Evolutionary conservation across 2,888 invertebrate species (phyloP).

Genomic region (Hypselothyrea guttata): DNA sequence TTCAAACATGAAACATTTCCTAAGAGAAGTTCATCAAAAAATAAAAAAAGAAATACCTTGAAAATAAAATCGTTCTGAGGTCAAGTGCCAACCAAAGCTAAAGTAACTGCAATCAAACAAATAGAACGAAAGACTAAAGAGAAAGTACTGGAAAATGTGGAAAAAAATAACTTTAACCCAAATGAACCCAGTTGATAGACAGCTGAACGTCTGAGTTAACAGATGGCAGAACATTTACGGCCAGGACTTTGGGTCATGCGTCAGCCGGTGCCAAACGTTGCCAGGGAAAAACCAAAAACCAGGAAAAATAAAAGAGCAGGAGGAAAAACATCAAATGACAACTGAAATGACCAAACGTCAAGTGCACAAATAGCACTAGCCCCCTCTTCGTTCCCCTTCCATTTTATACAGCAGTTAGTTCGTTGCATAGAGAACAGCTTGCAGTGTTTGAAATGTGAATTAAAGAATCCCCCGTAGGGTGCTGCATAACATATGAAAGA

Average conservation of each 20-base stretch:
- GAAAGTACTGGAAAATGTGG: slow-evolving; percentile 8
- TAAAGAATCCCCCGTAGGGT: slow-evolving; percentile 46
- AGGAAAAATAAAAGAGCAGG: slow-evolving; percentile 3
- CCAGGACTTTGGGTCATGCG: slow-evolving; percentile 49
- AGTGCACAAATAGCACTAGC: slow-evolving; percentile 42
- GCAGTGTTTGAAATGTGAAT: slow-evolving; percentile 55
- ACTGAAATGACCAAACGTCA: slow-evolving; percentile 68
- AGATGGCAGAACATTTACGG: slow-evolving; percentile 72
- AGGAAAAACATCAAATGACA: slow-evolving; percentile 41
- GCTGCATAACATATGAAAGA: slow-evolving; percentile 38
- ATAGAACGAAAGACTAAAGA: neutral
- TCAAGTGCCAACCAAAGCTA: slow-evolving; percentile 47
- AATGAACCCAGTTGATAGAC: slow-evolving; percentile 59
- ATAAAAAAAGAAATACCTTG: slow-evolving; percentile 4
- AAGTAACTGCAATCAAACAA: slow-evolving; percentile 27
- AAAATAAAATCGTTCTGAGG: slow-evolving; percentile 63
- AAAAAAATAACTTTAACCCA: slow-evolving; percentile 56
- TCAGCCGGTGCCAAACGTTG: slow-evolving; percentile 46
- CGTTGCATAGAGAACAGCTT: slow-evolving; percentile 14
- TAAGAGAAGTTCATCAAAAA: slow-evolving; percentile 54
- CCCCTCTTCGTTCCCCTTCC: neutral
- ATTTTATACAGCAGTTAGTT: neutral
- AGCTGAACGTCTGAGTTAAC: slow-evolving; percentile 65
- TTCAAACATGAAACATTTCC: slow-evolving; percentile 49
- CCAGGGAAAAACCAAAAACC: slow-evolving; percentile 18